Percentiles rank a stretch among this genome's conserved stretches.
phyloP scores from a whole-genome alignment of 2,888 invertebrate genomes.

The Mythimna albipuncta region DNA sequence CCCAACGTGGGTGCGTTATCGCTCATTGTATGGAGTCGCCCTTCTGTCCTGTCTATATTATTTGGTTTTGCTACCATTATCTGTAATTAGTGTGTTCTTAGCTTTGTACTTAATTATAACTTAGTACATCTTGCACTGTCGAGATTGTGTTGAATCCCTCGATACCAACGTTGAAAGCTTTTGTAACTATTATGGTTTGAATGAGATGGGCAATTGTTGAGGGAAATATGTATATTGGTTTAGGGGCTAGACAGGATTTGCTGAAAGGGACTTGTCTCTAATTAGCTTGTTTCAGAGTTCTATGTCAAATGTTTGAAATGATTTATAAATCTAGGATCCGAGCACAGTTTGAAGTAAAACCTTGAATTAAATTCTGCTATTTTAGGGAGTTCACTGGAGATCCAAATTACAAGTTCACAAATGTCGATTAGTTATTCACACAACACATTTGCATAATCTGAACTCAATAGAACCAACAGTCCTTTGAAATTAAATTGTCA shows the following conservation, averaged over 20 bases:
- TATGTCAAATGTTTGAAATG: too few relatives aligned
- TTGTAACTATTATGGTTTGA: not conserved
- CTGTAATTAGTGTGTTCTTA: conserved; percentile 63
- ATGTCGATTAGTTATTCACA: conserved; percentile 1
- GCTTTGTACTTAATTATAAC: conserved; percentile 62
- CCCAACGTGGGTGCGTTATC: too few relatives aligned
- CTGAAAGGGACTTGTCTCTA: not conserved
- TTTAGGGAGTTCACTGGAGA: not conserved
- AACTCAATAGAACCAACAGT: not conserved
- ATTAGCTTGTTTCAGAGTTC: too few relatives aligned
- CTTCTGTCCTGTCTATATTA: conserved; percentile 10
- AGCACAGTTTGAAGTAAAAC: not conserved
- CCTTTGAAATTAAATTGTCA: not conserved
- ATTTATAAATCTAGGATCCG: too few relatives aligned
- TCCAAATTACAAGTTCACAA: not conserved
- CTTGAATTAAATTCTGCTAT: too few relatives aligned
- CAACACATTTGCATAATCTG: too few relatives aligned
- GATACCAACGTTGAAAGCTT: conserved; percentile 43
- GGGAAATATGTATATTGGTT: not conserved
- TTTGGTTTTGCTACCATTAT: conserved; percentile 45
- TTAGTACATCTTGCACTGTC: conserved; percentile 41
- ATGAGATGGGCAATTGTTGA: not conserved
- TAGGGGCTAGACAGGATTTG: too few relatives aligned
- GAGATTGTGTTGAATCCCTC: conserved; percentile 22
- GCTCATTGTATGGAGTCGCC: not conserved